These are phyloP conservation scores for Geodia barretti DNA, from an alignment of 37 sponge, comb jelly and placozoan genomes.

Conservation along the genomic window DNA sequence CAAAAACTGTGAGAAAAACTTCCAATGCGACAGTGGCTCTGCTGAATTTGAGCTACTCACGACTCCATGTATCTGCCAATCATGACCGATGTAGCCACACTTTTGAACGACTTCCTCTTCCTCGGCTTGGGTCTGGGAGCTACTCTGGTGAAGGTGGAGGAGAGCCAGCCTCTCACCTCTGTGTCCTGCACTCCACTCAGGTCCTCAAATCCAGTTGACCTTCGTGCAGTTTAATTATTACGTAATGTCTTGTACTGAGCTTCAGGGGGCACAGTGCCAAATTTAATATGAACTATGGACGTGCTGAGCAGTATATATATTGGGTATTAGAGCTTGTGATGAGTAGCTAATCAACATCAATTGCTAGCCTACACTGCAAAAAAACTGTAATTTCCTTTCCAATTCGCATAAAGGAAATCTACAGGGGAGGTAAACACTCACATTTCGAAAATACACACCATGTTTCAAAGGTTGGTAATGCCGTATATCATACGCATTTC, in stretches of 20 bases:
- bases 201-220: slow-evolving; percentile 1
- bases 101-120: slow-evolving; percentile 32
- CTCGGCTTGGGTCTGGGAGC: slow-evolving; percentile 9
- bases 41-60: no score
- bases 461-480: no score
- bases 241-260: background rate
- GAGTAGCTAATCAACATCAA: no score
- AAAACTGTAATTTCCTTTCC: no score
- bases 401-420: no score
- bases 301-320: background rate
- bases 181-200: slow-evolving; percentile 22
- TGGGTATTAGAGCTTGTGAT: no score
- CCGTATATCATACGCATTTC: no score
- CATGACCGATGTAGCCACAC: slow-evolving; percentile 50
- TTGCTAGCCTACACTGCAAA: no score
- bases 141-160: slow-evolving; percentile 61
- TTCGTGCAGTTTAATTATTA: background rate
- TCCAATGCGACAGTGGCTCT: no score
- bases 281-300: background rate
- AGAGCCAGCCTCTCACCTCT: slow-evolving; percentile 74
- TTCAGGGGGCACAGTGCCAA: background rate
- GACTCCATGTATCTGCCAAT: slow-evolving; percentile 50
- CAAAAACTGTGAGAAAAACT: slow-evolving; percentile 16
- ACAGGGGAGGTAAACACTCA: no score
- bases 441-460: no score